Base-by-base conservation (phyloP, 2,797 vertebrate species). In the Pterois miles region DNA sequence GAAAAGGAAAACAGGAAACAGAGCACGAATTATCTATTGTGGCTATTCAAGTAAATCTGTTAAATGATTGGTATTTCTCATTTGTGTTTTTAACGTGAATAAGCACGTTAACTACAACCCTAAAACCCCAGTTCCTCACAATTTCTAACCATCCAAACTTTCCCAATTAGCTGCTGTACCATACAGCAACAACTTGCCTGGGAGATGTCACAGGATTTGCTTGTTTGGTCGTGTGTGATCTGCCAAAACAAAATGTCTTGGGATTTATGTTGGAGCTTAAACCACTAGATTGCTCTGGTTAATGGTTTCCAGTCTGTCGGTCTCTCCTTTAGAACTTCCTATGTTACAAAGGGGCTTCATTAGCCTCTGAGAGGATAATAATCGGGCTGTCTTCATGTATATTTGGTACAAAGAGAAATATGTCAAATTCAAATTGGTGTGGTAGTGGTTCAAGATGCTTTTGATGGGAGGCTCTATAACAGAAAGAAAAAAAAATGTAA, bases 101-200 rank as follows among this genome's bases (percentile, higher is more conserved):
- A 53, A 50, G 74, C 20, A 53, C 25, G 48, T 64, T 59, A 72
- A 62, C 29, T n/a, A 62, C 11, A 36, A 4, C 22, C 1, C 2
- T 38, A 54, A 71, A 62, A 50, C 14, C 52, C 14, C 31, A 4
- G 65, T 22, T n/a, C 14, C 3, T 36, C 33, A 22, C 46, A 6
- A 1, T 66, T 57, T 71, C 34, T 23, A 48, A 59, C 34, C 4
- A 10, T 50, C n/a, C 48, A 71, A 71, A 80, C 40, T 58, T 66
- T 31, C 22, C 84, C 36, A 81, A 80, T 83, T 68, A 83, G 72
- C 36, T n/a, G 6, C 65, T 71, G 83, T 14, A 36, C 46, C 2
- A 40, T 22, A 43, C 36, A 56, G 65, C 5, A 65, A 5, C 43
- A 67, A 58, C 0, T 1, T 10, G 4, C 25, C 40, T 56, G 12